Percentiles rank a stretch among this genome's conserved stretches.
These are phyloP conservation scores for Cyphomyrus plagiostoma DNA, from an alignment of 2,113 vertebrate genomes.

Conservation along the genomic window DNA sequence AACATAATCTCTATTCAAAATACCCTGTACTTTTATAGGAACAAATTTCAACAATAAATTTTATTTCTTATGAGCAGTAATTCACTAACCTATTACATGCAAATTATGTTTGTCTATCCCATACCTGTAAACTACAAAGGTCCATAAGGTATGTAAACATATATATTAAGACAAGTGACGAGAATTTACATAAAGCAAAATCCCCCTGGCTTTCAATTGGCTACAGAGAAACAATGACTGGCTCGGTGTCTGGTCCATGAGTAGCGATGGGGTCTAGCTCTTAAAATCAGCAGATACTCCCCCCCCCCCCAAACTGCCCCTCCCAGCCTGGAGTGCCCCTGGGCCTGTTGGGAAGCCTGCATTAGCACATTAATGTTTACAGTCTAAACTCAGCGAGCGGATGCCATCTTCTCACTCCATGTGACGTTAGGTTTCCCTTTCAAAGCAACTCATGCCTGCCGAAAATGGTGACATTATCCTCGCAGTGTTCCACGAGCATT, in stretches of 20 bases:
- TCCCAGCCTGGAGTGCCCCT: neutral
- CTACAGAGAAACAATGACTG: neutral
- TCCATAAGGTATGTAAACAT: neutral
- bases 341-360: neutral
- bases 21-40: neutral
- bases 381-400: neutral
- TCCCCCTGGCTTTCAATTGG: neutral
- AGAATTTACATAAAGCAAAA: neutral
- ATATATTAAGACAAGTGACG: neutral
- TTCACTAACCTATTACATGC: neutral
- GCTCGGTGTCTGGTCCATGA: neutral
- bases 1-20: neutral
- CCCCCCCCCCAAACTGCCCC: neutral
- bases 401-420: neutral
- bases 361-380: constrained; percentile 13
- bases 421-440: neutral
- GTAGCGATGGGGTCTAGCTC: neutral
- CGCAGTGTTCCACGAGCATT: neutral
- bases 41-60: neutral
- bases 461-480: neutral
- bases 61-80: neutral
- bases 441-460: neutral
- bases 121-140: neutral
- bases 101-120: neutral
- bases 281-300: neutral